Evolutionary conservation across 1,140 invertebrate genomes (phyloP), one percentile per base, ranked within the genome.

Genomic region (Nasonia giraulti): DNA sequence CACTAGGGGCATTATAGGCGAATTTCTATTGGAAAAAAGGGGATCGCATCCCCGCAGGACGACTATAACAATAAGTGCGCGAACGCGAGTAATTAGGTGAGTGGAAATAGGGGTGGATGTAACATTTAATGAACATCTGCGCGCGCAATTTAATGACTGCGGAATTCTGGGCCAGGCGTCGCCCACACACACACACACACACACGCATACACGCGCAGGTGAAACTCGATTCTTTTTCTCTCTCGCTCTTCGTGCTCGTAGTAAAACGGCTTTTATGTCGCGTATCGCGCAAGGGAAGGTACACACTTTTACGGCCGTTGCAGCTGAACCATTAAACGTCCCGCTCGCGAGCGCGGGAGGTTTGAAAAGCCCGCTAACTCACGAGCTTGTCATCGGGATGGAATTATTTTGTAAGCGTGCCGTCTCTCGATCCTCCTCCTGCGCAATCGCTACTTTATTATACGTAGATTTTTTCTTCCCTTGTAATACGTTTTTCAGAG

Each of bases 251-350:
- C 17, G 55, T 2, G 47, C 44, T 14, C 44, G n/a, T 23, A 80
- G 44, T 74, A 83, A 83, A 83, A 83, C 62, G 66, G 82, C 82
- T 83, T 83, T 83, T 83, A 83, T 66, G 82, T 66, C 62, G 73
- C 80, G 50, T 55, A 73, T 73, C 50, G 69, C 44, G 44, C 69
- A 20, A 73, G 20, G 37, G 33, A 11, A n/a, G 37, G 47, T 31
- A 11, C 68, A n/a, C 66, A 78, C 68, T 79, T 79, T 84, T 79
- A 84, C 33, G 68, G 50, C 40, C 83, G 14, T 66, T 66, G 83
- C 83, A 80, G 76, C 27, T 50, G 76, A 80, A 27, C 66, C 83
- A 84, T 84, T 84, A 83, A 83, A 78, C 55, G 20, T 33, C 71
- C 12, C n/a, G 20, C n/a, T 44, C 5, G 37, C 33, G 17, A 5